Evolutionary conservation across 2,113 vertebrate species (phyloP), one percentile per base, ranked within the genome.

Genomic region (Scomber japonicus): DNA sequence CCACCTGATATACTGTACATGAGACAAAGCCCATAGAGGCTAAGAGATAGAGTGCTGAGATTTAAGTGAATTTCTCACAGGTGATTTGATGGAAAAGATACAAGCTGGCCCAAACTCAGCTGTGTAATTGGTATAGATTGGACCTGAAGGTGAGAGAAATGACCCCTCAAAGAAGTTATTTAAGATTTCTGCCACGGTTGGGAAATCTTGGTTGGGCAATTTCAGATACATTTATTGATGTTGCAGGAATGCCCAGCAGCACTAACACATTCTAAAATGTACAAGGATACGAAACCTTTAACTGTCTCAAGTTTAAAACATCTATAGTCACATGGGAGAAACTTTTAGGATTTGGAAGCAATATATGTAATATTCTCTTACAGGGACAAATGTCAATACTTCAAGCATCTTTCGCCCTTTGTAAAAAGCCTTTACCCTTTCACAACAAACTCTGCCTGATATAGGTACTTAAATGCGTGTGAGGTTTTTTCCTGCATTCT

Each of bases 91-190:
- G 19, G 19, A 21, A 76, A 62, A 74, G 46, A 71, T 49, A 50
- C 15, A 3, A 70, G 17, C 35, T 72, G 78, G 70, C 78, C n/a
- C 35, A 46, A 82, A 71, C 11, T 48, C 46, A 59, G 50, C 19
- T 30, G 27, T 12, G 50, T 72, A 49, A 64, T 62, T 45, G 19
- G 27, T 44, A 78, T 14, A 57, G 55, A n/a, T 30, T 6, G 44
- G 10, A 3, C 14, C 46, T 60, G 17, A 64, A 61, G 66, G 67
- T 74, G 30, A 66, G n/a, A 65, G 30, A 60, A 40, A 16, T 31
- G 57, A 53, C n/a, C 50, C 61, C 27, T 82, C 21, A 24, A 61
- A 21, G 45, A 63, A 11, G 14, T 57, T n/a, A 40, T 40, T 40
- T 40, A 40, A 40, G 35, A 40, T 40, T 40, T 40, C 27, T 66